These are phyloP conservation scores for Brachionus manjavacas DNA, from an alignment of 1,140 invertebrate genomes.

Conservation along the genomic window DNA sequence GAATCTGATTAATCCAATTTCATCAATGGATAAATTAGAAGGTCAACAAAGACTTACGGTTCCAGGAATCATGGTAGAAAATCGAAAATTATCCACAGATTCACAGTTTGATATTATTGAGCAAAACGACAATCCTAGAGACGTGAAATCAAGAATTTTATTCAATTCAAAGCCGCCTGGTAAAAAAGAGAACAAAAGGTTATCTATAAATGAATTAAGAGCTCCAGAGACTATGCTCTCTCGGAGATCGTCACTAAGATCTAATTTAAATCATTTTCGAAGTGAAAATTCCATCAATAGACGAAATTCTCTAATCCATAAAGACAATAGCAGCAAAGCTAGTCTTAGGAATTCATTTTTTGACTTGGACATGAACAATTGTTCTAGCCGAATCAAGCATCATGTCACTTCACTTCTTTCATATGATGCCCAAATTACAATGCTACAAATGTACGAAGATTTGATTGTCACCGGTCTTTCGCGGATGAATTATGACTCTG, in stretches of 20 bases:
- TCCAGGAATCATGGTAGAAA: background rate
- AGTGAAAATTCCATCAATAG: background rate
- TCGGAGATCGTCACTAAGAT: background rate
- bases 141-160: background rate
- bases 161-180: background rate
- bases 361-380: background rate
- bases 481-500: background rate
- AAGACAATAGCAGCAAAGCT: background rate
- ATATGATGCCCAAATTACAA: constrained; percentile 18
- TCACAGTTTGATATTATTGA: background rate
- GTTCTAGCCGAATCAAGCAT: constrained; percentile 8
- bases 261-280: background rate
- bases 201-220: background rate
- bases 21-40: background rate
- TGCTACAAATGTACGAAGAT: constrained; percentile 21
- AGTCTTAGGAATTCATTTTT: constrained; percentile 5
- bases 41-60: background rate
- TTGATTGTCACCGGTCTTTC: background rate
- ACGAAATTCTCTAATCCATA: background rate
- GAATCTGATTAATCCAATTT: background rate
- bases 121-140: background rate
- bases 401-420: constrained; percentile 8
- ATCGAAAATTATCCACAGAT: background rate
- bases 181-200: background rate
- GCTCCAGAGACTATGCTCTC: background rate